Evolutionary conservation across 2,113 vertebrate species (phyloP), one percentile per base, ranked within the genome.

Genomic region (Pomatorhinus ruficollis): DNA sequence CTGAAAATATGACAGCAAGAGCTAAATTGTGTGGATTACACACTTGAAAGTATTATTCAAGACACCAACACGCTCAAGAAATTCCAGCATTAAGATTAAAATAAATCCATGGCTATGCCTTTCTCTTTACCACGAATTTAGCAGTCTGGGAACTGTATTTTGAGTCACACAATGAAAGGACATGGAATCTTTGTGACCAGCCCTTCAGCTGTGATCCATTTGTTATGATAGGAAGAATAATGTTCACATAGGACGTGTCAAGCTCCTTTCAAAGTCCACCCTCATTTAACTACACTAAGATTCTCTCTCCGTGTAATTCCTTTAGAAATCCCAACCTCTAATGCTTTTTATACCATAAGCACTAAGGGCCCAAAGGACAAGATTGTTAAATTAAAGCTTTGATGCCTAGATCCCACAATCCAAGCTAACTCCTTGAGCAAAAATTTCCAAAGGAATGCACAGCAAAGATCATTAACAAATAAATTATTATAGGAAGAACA

Each of bases 1-100:
- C 95, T 27, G 18, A 95, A 96, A 95, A 96, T 85, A 95, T 17
- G 37, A 93, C 86, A 95, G 94, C 81, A 87, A 85, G 65, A 94
- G 61, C 74, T 87, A 87, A 91, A 96, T 5, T 93, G 70, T 79
- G 61, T 61, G 65, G 40, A 96, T 69, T 89, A 91, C 57, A 93
- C 40, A 93, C 33, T 59, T 22, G 21, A 15, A 94, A 94, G 70
- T 69, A 60, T 89, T 92, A 94, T 13, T 96, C 74, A 87, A 83
- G 74, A 69, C 12, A 91, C 47, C 31, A 63, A 92, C 39, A 39
- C 1, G 5, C 18, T 59, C 49, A 47, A 59, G n/a, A 94, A 91
- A 87, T 53, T 65, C 61, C 82, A 93, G n/a, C 61, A 87, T 52
- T 42, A 54, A 86, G 45, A 82, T 69, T 53, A 92, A 91, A 95